Base-by-base conservation (phyloP, 37 sponge, comb jelly and placozoan genomes). In the Halichondria panicea region DNA sequence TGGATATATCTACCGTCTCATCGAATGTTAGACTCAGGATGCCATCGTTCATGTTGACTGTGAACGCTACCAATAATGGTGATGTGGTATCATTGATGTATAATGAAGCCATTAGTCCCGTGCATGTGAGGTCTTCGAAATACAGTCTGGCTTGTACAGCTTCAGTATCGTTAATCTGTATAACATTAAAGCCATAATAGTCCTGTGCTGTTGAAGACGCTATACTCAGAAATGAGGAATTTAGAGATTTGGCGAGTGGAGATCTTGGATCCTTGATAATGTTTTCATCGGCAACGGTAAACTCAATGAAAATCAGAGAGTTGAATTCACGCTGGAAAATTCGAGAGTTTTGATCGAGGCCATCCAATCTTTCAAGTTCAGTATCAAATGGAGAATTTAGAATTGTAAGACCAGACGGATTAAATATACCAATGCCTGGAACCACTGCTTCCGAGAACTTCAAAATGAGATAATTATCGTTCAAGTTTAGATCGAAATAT, bases 61-160 rank as follows among this genome's bases (percentile, higher is more conserved):
- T 63, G 67, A 93, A 93, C 32, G 78, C 52, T 25, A 50, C 75
- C 8, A 93, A 80, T 7, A 52, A 12, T 22, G 93, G 93, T 24
- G 65, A 46, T 0, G 89, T 88, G 15, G 83, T 85, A 67, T 95
- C 96, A 66, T 85, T 72, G 86, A 89, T 81, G 71, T 91, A 95
- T 1, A 27, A 36, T 0, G 32, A 21, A 24, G 92, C 92, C 76
- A 67, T 78, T 19, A 82, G 33, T 1, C 92, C 89, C 52, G 72
- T 77, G 36, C 93, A 93, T 8, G 93, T 93, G 71, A 93, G 87
- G 64, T 93, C 93, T 79, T 41, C 72, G 76, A 70, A 76, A 39
- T 75, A 87, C 22, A 41, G 6, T 36, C 71, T 68, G 24, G 81
- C 91, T 81, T 74, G 72, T 24, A 75, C 34, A 37, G 80, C 72